These are phyloP conservation scores for Diogma glabrata DNA, from an alignment of 2,888 invertebrate species.

Conservation along the genomic window DNA sequence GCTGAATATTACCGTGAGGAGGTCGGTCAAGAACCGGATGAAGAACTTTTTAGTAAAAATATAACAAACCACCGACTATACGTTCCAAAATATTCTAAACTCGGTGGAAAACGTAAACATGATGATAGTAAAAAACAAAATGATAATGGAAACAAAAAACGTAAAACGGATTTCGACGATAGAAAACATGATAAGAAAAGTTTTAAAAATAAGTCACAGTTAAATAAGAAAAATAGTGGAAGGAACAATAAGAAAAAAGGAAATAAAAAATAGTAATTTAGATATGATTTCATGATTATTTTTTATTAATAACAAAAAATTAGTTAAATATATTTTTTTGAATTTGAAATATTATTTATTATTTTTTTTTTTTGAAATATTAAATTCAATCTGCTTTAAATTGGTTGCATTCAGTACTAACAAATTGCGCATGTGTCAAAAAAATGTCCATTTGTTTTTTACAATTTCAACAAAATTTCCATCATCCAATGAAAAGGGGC, in stretches of 20 bases:
- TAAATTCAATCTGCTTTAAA: background rate
- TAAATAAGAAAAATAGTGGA: conserved; percentile 1
- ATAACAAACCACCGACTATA: background rate
- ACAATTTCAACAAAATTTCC: conserved; percentile 2
- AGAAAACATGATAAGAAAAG: background rate
- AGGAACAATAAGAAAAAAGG: conserved; percentile 3
- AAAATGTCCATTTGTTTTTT: conserved; percentile 5
- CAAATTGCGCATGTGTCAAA: conserved; percentile 9
- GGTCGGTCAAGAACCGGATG: conserved; percentile 80
- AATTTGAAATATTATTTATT: no score
- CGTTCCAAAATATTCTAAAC: conserved; percentile 1
- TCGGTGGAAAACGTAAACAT: conserved; percentile 1
- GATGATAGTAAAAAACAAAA: conserved; percentile 5
- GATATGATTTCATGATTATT: no score
- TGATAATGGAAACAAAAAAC: background rate
- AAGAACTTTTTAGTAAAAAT: conserved; percentile 37
- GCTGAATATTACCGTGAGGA: conserved; percentile 73
- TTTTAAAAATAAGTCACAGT: background rate
- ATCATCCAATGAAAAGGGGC: conserved; percentile 10
- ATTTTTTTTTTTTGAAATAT: background rate
- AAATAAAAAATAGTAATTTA: background rate
- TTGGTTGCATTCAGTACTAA: conserved; percentile 4
- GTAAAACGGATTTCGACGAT: background rate
- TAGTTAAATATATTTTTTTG: no score
- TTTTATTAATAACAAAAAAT: no score